These are phyloP conservation scores for Passer montanus DNA, from an alignment of 2,113 vertebrate species.

Conservation along the genomic window DNA sequence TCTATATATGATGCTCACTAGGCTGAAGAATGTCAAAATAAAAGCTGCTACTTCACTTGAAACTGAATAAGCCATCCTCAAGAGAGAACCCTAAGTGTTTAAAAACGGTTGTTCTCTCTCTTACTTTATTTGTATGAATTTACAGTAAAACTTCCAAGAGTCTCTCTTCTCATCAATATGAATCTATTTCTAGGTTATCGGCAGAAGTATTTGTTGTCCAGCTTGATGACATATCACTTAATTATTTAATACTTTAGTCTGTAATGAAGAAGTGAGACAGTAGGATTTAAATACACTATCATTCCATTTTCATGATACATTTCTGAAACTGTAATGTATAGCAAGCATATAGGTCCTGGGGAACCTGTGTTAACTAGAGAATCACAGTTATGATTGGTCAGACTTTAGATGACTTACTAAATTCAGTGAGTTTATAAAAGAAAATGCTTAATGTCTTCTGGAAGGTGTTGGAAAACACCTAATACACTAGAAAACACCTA, in stretches of 20 bases:
- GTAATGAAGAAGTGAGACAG: neutral
- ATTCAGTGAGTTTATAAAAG: neutral
- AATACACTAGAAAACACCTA: neutral
- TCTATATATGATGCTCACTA: neutral
- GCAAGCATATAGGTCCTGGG: rapidly evolving
- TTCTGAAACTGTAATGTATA: neutral
- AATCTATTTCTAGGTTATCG: neutral
- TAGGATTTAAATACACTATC: neutral
- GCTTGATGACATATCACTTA: neutral
- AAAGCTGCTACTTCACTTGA: neutral
- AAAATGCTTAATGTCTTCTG: neutral
- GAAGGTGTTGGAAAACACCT: neutral
- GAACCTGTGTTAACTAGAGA: neutral
- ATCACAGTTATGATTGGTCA: neutral
- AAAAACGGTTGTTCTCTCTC: neutral
- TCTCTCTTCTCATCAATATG: neutral
- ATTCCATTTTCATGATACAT: neutral
- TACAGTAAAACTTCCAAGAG: neutral
- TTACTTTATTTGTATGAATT: neutral
- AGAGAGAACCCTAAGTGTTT: neutral
- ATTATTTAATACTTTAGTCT: neutral
- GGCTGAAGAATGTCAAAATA: neutral
- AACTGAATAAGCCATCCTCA: neutral
- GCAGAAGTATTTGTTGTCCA: neutral
- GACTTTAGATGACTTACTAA: neutral